Evolutionary conservation across 1,140 invertebrate genomes (phyloP).

Genomic region (Caenorhabditis inopinata): DNA sequence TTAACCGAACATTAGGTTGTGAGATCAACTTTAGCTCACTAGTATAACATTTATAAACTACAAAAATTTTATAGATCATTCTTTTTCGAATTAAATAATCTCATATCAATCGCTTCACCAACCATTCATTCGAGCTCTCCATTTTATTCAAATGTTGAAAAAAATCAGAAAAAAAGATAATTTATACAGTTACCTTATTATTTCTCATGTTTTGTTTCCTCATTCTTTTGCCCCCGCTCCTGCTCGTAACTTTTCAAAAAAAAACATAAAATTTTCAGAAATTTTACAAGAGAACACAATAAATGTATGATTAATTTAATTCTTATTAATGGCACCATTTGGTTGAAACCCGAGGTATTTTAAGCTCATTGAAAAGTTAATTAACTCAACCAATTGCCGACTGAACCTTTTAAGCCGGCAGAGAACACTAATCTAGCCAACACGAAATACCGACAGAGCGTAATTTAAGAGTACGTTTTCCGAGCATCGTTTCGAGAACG

Average conservation of each 20-base stretch:
- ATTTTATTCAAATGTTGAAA: neutral
- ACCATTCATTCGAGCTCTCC: neutral
- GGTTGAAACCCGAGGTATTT: neutral
- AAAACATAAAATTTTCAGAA: neutral
- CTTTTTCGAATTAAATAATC: neutral
- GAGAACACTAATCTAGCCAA: no score
- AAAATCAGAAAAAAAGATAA: neutral
- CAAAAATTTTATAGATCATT: neutral
- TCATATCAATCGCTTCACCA: neutral
- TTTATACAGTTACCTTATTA: conserved; percentile 16
- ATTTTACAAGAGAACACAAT: neutral
- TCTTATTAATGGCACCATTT: no score
- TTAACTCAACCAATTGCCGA: no score
- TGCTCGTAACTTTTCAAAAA: neutral
- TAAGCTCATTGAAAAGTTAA: no score
- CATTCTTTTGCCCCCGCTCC: neutral
- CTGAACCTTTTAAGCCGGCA: no score
- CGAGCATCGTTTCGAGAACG: no score
- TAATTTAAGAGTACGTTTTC: no score
- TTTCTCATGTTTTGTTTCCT: neutral
- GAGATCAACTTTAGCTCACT: neutral
- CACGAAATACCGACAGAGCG: no score
- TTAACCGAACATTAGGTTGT: neutral
- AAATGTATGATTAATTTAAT: no score
- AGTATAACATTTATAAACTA: neutral